phyloP scores from a whole-genome alignment of 2,797 vertebrate genomes.

The Gadopsis marmoratus region DNA sequence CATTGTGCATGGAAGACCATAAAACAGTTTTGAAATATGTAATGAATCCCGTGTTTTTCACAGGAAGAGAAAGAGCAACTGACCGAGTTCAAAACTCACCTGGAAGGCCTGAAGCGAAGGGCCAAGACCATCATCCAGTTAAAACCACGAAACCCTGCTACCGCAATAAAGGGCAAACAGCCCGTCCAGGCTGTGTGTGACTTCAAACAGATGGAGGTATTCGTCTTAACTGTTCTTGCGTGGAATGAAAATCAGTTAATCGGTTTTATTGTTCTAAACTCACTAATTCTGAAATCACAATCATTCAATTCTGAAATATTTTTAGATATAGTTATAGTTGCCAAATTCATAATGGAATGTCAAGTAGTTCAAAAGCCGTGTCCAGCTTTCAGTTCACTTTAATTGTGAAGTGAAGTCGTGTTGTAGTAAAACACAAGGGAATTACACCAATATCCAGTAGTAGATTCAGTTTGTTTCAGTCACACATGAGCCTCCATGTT shows the following conservation, averaged over 20 bases:
- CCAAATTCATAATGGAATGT: not conserved
- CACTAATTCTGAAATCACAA: not conserved
- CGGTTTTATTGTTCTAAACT: not conserved
- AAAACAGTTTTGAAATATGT: not conserved
- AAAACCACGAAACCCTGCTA: constrained; percentile 88
- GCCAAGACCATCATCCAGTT: constrained; percentile 90
- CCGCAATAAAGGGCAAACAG: constrained; percentile 79
- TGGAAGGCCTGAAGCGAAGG: constrained; percentile 88
- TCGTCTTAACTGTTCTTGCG: not conserved
- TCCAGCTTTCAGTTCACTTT: not conserved
- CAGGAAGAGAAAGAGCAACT: constrained; percentile 95
- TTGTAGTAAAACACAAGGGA: not conserved
- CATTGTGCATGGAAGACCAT: not conserved
- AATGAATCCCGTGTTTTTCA: not conserved
- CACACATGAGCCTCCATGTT: not conserved
- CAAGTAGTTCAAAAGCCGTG: not conserved
- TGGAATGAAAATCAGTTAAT: not conserved
- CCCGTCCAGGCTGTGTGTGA: constrained; percentile 91
- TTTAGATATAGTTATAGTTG: not conserved
- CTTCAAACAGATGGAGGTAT: constrained; percentile 95
- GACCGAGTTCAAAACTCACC: constrained; percentile 87
- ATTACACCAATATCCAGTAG: not conserved
- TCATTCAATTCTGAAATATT: not conserved
- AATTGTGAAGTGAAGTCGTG: not conserved
- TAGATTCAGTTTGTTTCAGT: not conserved